A percentile compares a stretch with the other conserved stretches of the same genome.
These are phyloP conservation scores for Myoxocephalus aenaeus DNA, from an alignment of 2,797 vertebrate species.

Conservation along the genomic window DNA sequence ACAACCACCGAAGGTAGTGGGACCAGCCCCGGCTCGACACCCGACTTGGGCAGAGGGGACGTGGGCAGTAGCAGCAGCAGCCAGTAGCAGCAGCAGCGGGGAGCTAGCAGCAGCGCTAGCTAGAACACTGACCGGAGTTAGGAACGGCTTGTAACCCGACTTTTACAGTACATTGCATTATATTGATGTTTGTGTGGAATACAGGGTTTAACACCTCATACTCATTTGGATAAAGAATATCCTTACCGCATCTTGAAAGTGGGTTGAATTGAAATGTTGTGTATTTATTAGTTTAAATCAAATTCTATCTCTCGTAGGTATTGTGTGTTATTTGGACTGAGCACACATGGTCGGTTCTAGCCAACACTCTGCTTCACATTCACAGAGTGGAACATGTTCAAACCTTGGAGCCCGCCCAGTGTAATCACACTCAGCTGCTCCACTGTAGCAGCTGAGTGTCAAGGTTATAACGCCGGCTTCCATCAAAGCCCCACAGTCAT, in stretches of 20 bases:
- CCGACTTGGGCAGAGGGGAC: too few relatives aligned
- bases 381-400: constrained; percentile 39
- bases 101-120: too few relatives aligned
- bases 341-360: constrained; percentile 23
- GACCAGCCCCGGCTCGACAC: too few relatives aligned
- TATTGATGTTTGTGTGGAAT: background rate
- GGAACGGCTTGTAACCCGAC: too few relatives aligned
- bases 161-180: background rate
- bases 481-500: constrained; percentile 25
- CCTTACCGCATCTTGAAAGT: background rate
- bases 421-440: constrained; percentile 55
- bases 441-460: constrained; percentile 52
- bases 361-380: constrained; percentile 39
- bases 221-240: background rate
- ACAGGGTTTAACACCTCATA: background rate
- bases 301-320: background rate
- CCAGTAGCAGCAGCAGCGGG: too few relatives aligned
- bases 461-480: constrained; percentile 53
- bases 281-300: background rate
- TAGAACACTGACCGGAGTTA: too few relatives aligned
- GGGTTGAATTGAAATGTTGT: background rate
- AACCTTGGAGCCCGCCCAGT: constrained; percentile 59
- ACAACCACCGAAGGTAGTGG: too few relatives aligned
- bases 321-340: constrained; percentile 36
- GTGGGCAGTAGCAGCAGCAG: too few relatives aligned